These are phyloP conservation scores for Drosophila nigricruria DNA, from an alignment of 2,888 invertebrate species.

Conservation along the genomic window DNA sequence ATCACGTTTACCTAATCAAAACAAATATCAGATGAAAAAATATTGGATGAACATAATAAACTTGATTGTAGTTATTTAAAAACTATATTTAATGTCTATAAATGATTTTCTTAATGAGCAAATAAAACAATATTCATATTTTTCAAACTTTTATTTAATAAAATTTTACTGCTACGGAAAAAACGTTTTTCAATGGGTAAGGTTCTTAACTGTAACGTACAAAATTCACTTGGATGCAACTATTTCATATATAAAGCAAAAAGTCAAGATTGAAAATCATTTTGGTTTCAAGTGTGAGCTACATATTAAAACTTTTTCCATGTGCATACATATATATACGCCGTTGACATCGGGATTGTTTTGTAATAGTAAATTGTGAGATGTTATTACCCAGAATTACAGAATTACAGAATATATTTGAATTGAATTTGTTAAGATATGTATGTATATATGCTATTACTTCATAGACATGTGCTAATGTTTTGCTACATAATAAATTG, in stretches of 20 bases:
- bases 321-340: conserved; percentile 22
- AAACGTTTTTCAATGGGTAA: conserved; percentile 55
- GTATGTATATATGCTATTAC: conserved; percentile 43
- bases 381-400: conserved; percentile 32
- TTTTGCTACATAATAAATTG: conserved; percentile 41
- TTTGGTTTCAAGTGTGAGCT: conserved; percentile 40
- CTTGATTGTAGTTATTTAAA: no score
- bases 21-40: no score
- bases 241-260: conserved; percentile 25
- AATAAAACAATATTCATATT: background rate
- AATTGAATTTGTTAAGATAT: conserved; percentile 4
- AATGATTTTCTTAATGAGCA: background rate
- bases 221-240: conserved; percentile 32
- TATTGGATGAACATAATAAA: no score
- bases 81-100: background rate
- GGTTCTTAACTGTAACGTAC: conserved; percentile 47
- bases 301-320: conserved; percentile 45
- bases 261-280: conserved; percentile 22
- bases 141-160: conserved; percentile 69
- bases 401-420: conserved; percentile 19
- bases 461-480: conserved; percentile 29
- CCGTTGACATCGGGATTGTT: conserved; percentile 31
- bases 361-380: conserved; percentile 22
- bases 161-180: conserved; percentile 69
- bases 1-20: no score